A percentile compares a stretch with the other conserved stretches of the same genome.
Conservation (phyloP, 2,797 vertebrate genomes). For the Avahi laniger region DNA sequence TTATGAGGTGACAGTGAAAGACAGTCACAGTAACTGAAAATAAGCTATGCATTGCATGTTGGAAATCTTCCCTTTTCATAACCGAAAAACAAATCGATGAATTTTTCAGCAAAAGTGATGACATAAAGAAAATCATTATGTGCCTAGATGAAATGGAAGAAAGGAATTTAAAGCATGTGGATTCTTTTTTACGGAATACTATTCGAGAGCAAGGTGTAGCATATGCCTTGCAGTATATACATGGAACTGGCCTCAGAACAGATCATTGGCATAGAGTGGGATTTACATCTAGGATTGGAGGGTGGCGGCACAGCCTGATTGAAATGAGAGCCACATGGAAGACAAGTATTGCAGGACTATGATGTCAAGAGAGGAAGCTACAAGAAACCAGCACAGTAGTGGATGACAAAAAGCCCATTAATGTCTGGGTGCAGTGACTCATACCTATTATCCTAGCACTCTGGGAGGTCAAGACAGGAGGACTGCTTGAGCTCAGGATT, state of each 20-base stretch:
- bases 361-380: conserved; percentile 87
- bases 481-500: too few species aligned
- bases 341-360: conserved; percentile 87
- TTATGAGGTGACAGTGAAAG: conserved; percentile 87
- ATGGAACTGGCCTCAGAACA: conserved; percentile 88
- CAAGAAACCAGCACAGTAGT: conserved; percentile 84
- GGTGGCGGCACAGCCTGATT: conserved; percentile 87
- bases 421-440: neutral
- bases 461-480: too few species aligned
- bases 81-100: conserved; percentile 90
- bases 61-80: conserved; percentile 90
- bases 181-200: conserved; percentile 90
- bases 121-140: conserved; percentile 89
- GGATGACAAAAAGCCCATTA: conserved; percentile 28
- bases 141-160: conserved; percentile 89
- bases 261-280: conserved; percentile 90
- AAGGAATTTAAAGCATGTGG: conserved; percentile 87
- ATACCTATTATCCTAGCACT: too few species aligned
- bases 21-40: conserved; percentile 86
- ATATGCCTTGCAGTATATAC: conserved; percentile 87
- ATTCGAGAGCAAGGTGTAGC: conserved; percentile 84
- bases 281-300: conserved; percentile 86
- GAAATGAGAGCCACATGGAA: conserved; percentile 88
- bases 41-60: conserved; percentile 86
- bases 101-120: conserved; percentile 89